Percentiles rank a stretch among this genome's conserved stretches.
Evolutionary conservation across 2,113 vertebrate genomes (phyloP).

Genomic region (Xenopus borealis): DNA sequence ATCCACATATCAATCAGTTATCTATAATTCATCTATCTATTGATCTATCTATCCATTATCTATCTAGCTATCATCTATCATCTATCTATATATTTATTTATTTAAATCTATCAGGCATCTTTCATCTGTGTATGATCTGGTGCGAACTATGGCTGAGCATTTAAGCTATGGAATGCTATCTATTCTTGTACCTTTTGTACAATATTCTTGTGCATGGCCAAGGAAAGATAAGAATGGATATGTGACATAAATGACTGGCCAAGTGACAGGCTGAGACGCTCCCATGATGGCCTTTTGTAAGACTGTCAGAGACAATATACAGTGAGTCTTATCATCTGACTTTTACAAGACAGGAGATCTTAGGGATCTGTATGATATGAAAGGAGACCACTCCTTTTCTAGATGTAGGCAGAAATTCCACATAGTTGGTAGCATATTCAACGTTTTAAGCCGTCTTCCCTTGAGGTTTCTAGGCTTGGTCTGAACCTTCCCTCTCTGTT

Average conservation of each 20-base stretch:
- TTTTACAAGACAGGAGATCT: neutral
- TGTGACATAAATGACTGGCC: neutral
- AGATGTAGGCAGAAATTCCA: slow-evolving; percentile 17
- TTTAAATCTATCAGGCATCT: too few relatives aligned
- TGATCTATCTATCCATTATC: too few relatives aligned
- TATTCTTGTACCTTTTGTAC: too few relatives aligned
- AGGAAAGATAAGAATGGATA: neutral
- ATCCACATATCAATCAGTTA: too few relatives aligned
- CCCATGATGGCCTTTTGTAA: neutral
- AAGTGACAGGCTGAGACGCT: neutral
- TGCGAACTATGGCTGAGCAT: too few relatives aligned
- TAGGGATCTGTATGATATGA: neutral
- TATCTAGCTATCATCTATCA: too few relatives aligned
- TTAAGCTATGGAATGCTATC: too few relatives aligned
- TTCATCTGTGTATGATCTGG: too few relatives aligned
- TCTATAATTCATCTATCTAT: too few relatives aligned
- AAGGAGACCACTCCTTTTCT: slow-evolving; percentile 1
- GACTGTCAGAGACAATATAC: neutral
- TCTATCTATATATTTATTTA: too few relatives aligned
- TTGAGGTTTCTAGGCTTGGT: slow-evolving; percentile 23
- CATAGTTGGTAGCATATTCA: slow-evolving; percentile 18
- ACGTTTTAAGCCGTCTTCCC: slow-evolving; percentile 26
- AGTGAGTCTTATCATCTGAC: neutral
- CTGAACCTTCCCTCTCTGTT: slow-evolving; percentile 36
- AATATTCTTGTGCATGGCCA: neutral